Percentiles rank a stretch among this genome's conserved stretches.
Evolutionary conservation across 2,888 invertebrate genomes (phyloP).

Genomic region (Aphrophora alni): DNA sequence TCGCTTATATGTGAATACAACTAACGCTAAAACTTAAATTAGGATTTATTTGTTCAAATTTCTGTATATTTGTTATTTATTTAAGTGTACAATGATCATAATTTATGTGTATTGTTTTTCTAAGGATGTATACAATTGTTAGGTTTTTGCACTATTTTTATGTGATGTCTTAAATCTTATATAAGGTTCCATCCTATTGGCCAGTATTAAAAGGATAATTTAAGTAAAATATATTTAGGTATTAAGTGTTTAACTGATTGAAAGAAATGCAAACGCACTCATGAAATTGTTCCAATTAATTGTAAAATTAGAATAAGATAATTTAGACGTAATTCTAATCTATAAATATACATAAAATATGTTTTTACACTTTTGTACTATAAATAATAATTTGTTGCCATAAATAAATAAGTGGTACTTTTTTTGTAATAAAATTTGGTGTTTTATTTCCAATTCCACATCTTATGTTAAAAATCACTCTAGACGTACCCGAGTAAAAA

Average conservation of each 20-base stretch:
- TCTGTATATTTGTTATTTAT: slow-evolving; percentile 6
- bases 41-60: background rate
- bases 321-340: background rate
- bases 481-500: no score
- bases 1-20: background rate
- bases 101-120: background rate
- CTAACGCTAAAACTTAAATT: background rate
- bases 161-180: background rate
- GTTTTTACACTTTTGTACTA: background rate
- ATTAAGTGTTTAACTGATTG: background rate
- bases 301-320: background rate
- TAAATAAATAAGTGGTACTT: background rate
- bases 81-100: background rate
- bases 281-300: background rate
- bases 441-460: no score
- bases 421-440: background rate
- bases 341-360: background rate
- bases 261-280: background rate
- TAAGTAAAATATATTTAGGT: background rate
- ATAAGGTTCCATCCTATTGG: background rate
- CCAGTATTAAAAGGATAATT: background rate
- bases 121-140: background rate
- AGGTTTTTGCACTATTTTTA: background rate
- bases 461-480: no score
- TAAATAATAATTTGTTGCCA: background rate